Conservation (phyloP, 2,113 vertebrate species). For the Esox niger region DNA sequence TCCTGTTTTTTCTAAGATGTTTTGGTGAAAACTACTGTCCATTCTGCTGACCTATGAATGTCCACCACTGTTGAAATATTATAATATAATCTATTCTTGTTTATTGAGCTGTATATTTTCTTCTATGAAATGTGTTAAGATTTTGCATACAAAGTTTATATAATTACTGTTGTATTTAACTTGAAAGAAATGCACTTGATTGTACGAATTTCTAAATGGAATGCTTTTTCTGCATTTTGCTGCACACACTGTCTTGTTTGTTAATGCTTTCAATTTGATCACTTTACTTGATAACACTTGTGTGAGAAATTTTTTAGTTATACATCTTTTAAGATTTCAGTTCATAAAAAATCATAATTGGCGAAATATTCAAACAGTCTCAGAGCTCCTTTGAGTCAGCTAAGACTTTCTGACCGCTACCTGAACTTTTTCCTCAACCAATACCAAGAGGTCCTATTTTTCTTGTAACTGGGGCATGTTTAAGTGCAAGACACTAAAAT, state of each 20-base stretch:
- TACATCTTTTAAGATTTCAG: no score
- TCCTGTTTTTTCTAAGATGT: constrained; percentile 30
- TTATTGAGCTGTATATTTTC: constrained; percentile 44
- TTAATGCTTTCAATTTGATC: constrained; percentile 32
- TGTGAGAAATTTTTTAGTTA: no score
- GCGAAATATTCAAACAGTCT: no score
- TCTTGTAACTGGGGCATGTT: no score
- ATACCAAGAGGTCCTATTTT: no score
- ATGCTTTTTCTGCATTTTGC: constrained; percentile 17
- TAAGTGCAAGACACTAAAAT: no score
- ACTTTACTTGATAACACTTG: no score
- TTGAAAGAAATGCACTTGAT: constrained; percentile 33
- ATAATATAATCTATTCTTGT: constrained; percentile 29
- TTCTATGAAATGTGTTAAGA: constrained; percentile 33
- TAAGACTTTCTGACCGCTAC: no score
- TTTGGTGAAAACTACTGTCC: constrained; percentile 52
- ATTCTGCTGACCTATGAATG: constrained; percentile 45
- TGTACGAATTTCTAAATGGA: constrained; percentile 35
- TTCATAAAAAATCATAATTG: no score
- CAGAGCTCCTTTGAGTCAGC: no score
- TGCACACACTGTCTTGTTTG: constrained; percentile 22
- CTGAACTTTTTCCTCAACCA: no score
- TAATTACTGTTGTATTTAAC: constrained; percentile 62
- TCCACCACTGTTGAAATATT: constrained; percentile 24
- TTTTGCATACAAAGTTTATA: constrained; percentile 51